Conservation (phyloP, 2,797 vertebrate species). For the Erethizon dorsatum region DNA sequence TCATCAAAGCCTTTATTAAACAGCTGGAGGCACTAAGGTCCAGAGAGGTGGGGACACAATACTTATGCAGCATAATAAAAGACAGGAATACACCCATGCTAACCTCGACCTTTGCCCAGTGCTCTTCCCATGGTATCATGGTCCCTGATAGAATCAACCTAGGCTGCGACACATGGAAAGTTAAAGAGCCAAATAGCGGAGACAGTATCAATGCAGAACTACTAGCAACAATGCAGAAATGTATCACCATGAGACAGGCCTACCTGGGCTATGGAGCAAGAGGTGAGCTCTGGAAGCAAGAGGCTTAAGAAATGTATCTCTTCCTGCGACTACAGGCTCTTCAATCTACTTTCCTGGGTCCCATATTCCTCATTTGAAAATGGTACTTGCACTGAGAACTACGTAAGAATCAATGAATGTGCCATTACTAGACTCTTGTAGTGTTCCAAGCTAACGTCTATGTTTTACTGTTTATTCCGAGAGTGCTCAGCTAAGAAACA, state of each 20-base stretch:
- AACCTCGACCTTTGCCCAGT: neutral
- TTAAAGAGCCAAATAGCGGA: neutral
- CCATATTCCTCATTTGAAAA: neutral
- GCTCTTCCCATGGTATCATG: neutral
- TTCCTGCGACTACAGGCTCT: neutral
- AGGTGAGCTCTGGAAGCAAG: neutral
- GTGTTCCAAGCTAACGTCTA: neutral
- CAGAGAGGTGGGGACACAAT: neutral
- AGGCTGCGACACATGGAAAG: neutral
- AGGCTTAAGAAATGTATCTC: neutral
- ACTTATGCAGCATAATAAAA: neutral
- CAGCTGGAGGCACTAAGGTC: neutral
- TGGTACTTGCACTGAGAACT: neutral
- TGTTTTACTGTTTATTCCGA: neutral
- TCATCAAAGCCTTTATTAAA: constrained; percentile 11
- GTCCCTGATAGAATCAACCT: neutral
- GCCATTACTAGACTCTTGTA: neutral
- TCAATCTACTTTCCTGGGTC: neutral
- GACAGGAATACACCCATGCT: neutral
- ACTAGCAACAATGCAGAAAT: neutral
- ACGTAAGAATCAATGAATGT: neutral
- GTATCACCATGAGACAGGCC: neutral
- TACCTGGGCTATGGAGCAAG: neutral
- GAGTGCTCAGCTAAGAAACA: neutral
- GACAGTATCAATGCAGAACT: neutral